Evolutionary conservation across 2,113 vertebrate genomes (phyloP), one percentile per base, ranked within the genome.

Genomic region (Neolamprologus variostigma): DNA sequence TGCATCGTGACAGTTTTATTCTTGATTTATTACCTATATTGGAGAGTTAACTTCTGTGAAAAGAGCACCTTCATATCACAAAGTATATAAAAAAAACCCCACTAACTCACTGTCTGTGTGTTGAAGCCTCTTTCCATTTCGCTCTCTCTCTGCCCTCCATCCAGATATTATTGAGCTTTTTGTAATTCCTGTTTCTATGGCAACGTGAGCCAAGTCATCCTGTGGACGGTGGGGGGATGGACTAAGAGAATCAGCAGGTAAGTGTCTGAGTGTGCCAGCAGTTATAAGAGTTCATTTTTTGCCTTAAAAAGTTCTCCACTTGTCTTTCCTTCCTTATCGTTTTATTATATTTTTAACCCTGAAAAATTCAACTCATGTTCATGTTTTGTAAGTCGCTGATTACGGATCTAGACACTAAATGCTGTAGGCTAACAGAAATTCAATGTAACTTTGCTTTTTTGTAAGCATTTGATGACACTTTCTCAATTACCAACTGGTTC

Each of bases 151-250:
- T 90, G 55, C 87, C 86, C 86, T 91, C 86, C 40, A 89, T 92
- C 76, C 85, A 91, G 89, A 93, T 94, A 93, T 92, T 93, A 95
- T 89, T 91, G 92, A 94, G 95, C 90, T 93, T 96, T 94, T 88
- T 89, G 93, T 94, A 94, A 95, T 93, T 94, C 88, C 85, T 95
- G 96, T 97, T 96, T 96, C 96, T 86, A 97, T 96, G 93, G 96
- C 94, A 95, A 96, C 96, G 3, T 47, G 87, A 95, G 90, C 83
- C 86, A 82, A 91, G 93, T 95, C 91, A 92, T 86, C 61, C 84
- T 89, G 66, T 82, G 88, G 82, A 91, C n/a, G 73, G 31, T 42
- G 83, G 88, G 95, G 91, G 92, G 92, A 84, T 87, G 86, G 90
- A 89, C 68, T 45, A 6, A 80, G 76, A 55, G 80, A 90, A 80